phyloP scores from a whole-genome alignment of 2,797 vertebrate genomes.

The Australoheros facetus region DNA sequence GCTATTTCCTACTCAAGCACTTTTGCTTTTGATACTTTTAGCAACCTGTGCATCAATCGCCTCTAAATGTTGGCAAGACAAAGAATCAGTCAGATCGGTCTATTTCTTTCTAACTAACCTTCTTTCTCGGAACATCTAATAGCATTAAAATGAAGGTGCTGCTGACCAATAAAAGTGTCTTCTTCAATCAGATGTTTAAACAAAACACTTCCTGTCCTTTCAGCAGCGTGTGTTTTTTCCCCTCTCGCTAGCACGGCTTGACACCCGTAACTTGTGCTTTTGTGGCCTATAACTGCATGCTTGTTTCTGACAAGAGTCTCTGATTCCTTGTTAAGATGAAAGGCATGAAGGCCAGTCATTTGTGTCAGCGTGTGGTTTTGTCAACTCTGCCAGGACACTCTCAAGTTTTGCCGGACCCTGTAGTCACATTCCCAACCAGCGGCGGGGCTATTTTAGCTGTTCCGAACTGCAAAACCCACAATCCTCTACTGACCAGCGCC shows the following conservation, averaged over 20 bases:
- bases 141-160: neutral
- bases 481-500: conserved; percentile 78
- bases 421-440: conserved; percentile 68
- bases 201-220: conserved; percentile 71
- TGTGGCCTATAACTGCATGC: conserved; percentile 66
- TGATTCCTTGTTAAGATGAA: conserved; percentile 77
- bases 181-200: conserved; percentile 54
- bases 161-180: conserved; percentile 31
- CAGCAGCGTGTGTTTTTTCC: conserved; percentile 55
- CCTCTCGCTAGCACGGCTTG: conserved; percentile 51
- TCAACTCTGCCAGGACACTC: conserved; percentile 67
- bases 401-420: conserved; percentile 65
- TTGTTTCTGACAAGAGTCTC: conserved; percentile 65
- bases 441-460: conserved; percentile 79
- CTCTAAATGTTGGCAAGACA: neutral
- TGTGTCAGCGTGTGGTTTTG: conserved; percentile 78
- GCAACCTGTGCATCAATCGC: neutral
- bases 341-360: conserved; percentile 73
- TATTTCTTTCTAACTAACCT: neutral
- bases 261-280: conserved; percentile 69
- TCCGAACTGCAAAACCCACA: conserved; percentile 81
- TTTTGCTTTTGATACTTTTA: neutral
- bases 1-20: neutral
- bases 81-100: neutral
- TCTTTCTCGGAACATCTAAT: neutral